Evolutionary conservation across 2,113 vertebrate species (phyloP), one percentile per base, ranked within the genome.

Genomic region (Xerus inauris): DNA sequence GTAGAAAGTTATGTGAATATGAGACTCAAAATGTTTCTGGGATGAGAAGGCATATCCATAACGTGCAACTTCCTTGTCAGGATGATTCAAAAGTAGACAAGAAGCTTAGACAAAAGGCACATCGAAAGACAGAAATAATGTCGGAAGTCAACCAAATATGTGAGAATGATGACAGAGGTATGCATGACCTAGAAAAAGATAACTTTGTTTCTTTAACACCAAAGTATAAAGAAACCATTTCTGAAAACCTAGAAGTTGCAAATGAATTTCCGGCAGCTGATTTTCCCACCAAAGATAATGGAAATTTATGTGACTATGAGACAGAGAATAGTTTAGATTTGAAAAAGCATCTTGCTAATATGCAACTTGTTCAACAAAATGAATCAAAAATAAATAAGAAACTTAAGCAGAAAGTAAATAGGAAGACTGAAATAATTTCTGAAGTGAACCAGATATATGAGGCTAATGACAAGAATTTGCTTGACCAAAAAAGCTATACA

Each of bases 351-450:
- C 65, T 17, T 79, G 92, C 77, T 85, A 24, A 87, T 82, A 6
- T 28, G 35, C 81, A 85, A 35, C 10, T 94, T 97, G 84, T 90
- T 67, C 93, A 96, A 64, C 38, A 62, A 32, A 72, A 80, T n/a
- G 92, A 95, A 84, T 22, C 95, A 77, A 87, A 96, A 95, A 54
- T 67, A 72, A 95, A 51, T 92, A 83, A 96, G 72, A 96, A 90
- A 64, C 22, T 5, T 0, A 96, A 75, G n/a, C 57, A 49, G 82
- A 94, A 81, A 93, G 84, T 86, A 85, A 97, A 65, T 35, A 24
- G 17, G 77, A 98, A 93, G 57, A 87, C 92, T 73, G 81, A 97
- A 93, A 95, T 73, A 28, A 22, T 90, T 98, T 97, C 96, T 93
- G 94, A 97, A 97, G 59, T n/a, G 51, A 97, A 81, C 17, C 76